phyloP scores from a whole-genome alignment of 2,113 vertebrate genomes.

The Malaclemys terrapin region DNA sequence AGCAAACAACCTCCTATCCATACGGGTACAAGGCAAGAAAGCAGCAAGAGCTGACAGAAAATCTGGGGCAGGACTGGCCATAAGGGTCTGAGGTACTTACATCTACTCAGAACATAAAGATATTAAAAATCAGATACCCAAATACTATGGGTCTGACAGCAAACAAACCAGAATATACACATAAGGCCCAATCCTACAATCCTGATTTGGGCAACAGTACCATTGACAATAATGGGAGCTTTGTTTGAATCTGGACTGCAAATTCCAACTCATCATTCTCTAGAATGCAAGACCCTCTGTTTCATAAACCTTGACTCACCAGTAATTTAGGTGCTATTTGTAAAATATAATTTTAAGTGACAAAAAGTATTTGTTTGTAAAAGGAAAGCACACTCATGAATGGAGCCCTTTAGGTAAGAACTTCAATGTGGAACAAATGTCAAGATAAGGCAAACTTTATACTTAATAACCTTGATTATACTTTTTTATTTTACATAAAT shows the following conservation, averaged over 20 bases:
- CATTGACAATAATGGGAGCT: background rate
- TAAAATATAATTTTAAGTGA: background rate
- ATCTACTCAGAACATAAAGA: background rate
- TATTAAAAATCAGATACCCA: accelerated
- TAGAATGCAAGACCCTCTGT: background rate
- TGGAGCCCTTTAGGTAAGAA: background rate
- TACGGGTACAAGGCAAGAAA: background rate
- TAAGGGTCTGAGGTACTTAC: background rate
- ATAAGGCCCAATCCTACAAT: background rate
- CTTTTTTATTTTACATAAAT: background rate
- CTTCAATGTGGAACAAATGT: background rate
- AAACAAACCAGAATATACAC: background rate
- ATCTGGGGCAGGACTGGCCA: background rate
- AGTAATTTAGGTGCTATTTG: background rate
- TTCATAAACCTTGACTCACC: background rate
- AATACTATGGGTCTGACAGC: background rate
- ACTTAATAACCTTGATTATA: background rate
- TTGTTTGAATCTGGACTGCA: background rate
- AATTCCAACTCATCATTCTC: background rate
- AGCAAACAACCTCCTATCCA: background rate
- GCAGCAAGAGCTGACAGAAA: background rate
- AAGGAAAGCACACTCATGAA: background rate
- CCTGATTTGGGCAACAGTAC: background rate
- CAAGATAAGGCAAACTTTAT: background rate
- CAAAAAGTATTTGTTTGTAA: background rate